phyloP scores from a whole-genome alignment of 37 sponge, comb jelly and placozoan species.

The Bolinopsis microptera region DNA sequence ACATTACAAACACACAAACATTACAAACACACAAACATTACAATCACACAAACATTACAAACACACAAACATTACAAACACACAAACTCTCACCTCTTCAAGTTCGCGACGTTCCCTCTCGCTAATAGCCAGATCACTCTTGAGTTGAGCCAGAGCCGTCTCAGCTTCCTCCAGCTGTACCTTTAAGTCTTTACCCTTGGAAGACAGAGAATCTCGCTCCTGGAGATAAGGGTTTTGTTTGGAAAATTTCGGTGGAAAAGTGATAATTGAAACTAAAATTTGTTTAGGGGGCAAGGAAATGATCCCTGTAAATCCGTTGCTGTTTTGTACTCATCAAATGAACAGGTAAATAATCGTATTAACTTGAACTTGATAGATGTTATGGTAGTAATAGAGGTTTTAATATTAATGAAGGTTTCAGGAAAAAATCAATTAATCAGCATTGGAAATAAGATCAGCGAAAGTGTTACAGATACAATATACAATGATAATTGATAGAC shows the following conservation, averaged over 20 bases:
- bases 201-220: slow-evolving; percentile 45
- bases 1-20: neutral
- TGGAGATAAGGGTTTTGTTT: neutral
- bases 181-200: neutral
- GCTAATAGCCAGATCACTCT: slow-evolving; percentile 34
- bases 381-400: too few species aligned
- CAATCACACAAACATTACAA: neutral
- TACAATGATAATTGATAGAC: too few species aligned
- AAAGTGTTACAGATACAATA: too few species aligned
- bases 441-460: too few species aligned
- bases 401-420: too few species aligned
- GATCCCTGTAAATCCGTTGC: too few species aligned
- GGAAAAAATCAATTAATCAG: too few species aligned
- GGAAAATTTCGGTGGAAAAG: neutral
- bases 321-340: too few species aligned
- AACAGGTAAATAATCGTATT: too few species aligned
- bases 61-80: neutral
- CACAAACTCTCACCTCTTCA: slow-evolving; percentile 11
- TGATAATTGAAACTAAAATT: too few species aligned
- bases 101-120: slow-evolving; percentile 54
- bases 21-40: neutral
- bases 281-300: too few species aligned
- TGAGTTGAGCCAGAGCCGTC: slow-evolving; percentile 23
- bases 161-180: slow-evolving; percentile 5
- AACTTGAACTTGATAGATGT: too few species aligned